These are phyloP conservation scores for Struthio camelus DNA, from an alignment of 2,113 vertebrate genomes.

Conservation along the genomic window DNA sequence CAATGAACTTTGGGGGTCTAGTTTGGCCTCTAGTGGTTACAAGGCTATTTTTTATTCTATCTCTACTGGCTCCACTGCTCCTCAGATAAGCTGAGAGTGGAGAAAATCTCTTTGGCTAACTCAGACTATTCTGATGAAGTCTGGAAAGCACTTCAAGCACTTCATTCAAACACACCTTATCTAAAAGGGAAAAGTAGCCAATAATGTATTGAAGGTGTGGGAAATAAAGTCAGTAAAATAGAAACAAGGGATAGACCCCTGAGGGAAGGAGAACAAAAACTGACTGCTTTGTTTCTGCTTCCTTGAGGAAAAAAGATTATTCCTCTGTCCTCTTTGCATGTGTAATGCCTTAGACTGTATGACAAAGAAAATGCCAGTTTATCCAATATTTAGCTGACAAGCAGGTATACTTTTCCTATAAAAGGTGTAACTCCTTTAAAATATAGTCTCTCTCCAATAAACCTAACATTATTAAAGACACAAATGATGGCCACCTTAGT, in stretches of 20 bases:
- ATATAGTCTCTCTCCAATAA: neutral
- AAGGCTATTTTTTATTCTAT: neutral
- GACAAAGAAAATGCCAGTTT: neutral
- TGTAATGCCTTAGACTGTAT: neutral
- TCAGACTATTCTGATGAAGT: neutral
- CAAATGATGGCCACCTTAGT: neutral
- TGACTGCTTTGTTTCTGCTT: neutral
- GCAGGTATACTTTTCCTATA: neutral
- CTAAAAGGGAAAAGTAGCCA: neutral
- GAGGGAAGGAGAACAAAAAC: neutral
- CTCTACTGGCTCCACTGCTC: neutral
- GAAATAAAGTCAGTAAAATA: neutral
- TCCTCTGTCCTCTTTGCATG: neutral
- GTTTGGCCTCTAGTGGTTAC: neutral
- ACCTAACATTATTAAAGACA: neutral
- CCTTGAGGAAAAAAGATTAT: neutral
- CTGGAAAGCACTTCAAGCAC: neutral
- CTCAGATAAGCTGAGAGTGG: neutral
- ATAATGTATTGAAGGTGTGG: neutral
- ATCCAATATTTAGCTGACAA: neutral
- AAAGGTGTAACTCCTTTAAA: neutral
- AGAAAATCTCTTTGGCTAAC: neutral
- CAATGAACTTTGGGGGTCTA: neutral
- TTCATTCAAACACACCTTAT: neutral
- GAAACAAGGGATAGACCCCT: accelerated